Base-by-base conservation (phyloP, 2,888 invertebrate genomes). In the Strigamia transsilvanica region DNA sequence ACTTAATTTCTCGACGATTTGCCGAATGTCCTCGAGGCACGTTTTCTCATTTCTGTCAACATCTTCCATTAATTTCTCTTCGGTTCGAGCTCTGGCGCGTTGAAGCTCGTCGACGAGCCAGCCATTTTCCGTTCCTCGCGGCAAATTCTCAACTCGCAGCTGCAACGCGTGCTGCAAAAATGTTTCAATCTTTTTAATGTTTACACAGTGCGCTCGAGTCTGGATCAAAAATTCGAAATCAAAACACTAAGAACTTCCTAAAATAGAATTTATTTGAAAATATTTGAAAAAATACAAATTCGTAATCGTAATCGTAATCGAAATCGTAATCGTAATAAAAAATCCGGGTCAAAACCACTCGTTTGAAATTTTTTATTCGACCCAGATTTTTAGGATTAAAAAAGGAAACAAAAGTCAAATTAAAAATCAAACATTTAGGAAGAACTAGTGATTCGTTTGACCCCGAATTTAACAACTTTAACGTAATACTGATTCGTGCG, bases 41-140 rank as follows among this genome's bases (percentile, higher is more conserved):
- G 21, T 61, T 61, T 61, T 61, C 61, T 61, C 61, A 61, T 61
- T 61, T 61, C 61, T 61, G 61, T 61, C 61, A 61, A 61, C 61
- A 61, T 61, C 61, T 21, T 61, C 61, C 61, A 61, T 23, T 61
- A 61, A 23, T 23, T 61, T 23, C 23, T 61, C 10, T 61, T 61
- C 61, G 12, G 61, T 7, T 38, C 51, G 51, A 6, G 51, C 18
- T 61, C 61, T 18, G 21, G 61, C 61, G 23, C 61, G 61, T 18
- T 4, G 6, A 23, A 61, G 12, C 18, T 61, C 61, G n/a, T 21
- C 18, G 18, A 61, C 23, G 23, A 61, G 61, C 10, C 0, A 61
- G 7, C 61, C 0, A 23, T 61, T 61, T 23, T 61, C 61, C 61
- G 10, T 2, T 21, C 21, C 61, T 23, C 23, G 21, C 18, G 61